Conservation (phyloP, 2,797 vertebrate species). For the Varecia variegata region DNA sequence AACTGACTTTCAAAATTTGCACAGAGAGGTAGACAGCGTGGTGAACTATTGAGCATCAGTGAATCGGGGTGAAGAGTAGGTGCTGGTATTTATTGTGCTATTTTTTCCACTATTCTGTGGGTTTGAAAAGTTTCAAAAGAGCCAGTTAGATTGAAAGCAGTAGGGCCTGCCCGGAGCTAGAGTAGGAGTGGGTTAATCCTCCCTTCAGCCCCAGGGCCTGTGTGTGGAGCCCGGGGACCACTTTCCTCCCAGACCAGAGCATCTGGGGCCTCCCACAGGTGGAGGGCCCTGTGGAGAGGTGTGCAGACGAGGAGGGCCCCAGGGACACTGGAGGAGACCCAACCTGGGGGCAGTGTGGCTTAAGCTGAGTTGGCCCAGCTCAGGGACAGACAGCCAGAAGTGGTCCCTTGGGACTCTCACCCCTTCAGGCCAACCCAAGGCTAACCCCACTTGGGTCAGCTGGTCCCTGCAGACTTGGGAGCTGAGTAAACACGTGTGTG, state of each 20-base stretch:
- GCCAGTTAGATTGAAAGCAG: no score
- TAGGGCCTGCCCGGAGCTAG: rapidly evolving
- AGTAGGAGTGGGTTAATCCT: background rate
- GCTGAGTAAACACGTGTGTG: rapidly evolving
- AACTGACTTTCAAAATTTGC: background rate
- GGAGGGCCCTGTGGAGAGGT: background rate
- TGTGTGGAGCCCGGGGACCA: background rate
- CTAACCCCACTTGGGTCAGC: background rate
- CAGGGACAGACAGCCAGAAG: background rate
- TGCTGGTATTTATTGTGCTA: background rate
- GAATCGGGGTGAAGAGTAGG: background rate
- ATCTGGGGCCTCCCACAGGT: background rate
- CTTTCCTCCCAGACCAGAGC: background rate
- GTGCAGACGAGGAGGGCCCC: background rate
- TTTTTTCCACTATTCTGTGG: background rate
- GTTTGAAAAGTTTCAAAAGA: background rate
- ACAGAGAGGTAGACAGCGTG: no score
- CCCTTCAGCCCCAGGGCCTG: background rate
- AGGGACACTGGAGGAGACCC: background rate
- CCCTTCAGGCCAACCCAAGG: background rate
- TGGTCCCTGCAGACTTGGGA: background rate
- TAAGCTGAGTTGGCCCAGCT: background rate
- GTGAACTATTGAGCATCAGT: rapidly evolving
- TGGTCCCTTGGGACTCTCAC: background rate
- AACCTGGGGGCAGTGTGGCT: background rate